These are phyloP conservation scores for Myanophis thanlyinensis DNA, from an alignment of 2,113 vertebrate genomes.

Conservation along the genomic window DNA sequence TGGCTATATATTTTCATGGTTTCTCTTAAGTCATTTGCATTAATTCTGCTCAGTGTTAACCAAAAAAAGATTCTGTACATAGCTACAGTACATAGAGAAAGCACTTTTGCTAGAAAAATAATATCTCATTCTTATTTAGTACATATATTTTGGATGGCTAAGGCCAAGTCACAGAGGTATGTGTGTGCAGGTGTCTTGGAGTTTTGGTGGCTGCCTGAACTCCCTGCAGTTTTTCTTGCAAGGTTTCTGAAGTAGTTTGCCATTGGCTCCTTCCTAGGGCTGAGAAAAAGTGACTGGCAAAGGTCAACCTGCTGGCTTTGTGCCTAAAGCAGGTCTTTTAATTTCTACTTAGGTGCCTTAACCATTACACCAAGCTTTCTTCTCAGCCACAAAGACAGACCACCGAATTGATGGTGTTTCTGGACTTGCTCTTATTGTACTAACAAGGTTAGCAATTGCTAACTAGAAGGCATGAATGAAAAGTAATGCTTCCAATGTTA, in stretches of 20 bases:
- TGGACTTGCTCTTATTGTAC: neutral
- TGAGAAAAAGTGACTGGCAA: neutral
- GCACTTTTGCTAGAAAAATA: neutral
- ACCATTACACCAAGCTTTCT: neutral
- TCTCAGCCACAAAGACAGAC: neutral
- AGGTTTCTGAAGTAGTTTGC: neutral
- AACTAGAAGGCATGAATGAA: neutral
- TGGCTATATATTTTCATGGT: neutral
- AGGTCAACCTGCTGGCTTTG: neutral
- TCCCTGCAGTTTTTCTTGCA: neutral
- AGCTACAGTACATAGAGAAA: neutral
- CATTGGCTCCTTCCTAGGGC: neutral
- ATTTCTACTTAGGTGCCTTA: neutral
- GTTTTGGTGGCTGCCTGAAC: neutral
- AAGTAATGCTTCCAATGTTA: neutral
- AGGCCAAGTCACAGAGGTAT: neutral
- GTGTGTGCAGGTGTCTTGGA: neutral
- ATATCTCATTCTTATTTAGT: neutral
- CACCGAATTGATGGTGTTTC: neutral
- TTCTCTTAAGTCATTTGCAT: neutral
- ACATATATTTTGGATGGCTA: neutral
- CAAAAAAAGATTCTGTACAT: neutral
- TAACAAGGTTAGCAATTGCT: neutral
- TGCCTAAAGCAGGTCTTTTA: neutral
- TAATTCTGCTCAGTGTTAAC: accelerated